These are phyloP conservation scores for Rhabdomys pumilio DNA, from an alignment of 2,797 vertebrate genomes.

Conservation along the genomic window DNA sequence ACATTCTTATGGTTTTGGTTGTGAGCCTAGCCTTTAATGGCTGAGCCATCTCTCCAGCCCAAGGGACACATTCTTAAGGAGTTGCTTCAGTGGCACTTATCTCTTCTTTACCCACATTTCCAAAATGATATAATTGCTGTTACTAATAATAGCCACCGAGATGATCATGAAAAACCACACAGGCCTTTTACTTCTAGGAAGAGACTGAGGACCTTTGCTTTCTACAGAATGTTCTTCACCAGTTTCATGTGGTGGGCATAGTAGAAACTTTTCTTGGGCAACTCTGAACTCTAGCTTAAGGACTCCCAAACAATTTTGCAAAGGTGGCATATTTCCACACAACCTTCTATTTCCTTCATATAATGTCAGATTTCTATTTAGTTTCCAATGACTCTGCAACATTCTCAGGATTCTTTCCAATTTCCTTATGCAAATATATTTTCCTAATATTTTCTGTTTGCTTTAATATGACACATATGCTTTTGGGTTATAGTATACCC, in stretches of 20 bases:
- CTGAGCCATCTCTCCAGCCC: no score
- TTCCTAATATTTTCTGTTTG: conserved; percentile 4
- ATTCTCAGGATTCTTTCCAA: background rate
- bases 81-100: background rate
- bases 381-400: background rate
- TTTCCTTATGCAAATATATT: conserved; percentile 5
- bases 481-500: background rate
- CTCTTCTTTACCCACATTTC: background rate
- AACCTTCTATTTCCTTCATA: background rate
- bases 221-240: background rate
- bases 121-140: background rate
- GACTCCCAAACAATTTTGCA: background rate
- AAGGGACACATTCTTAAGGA: conserved; percentile 14
- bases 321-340: background rate
- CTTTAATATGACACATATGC: background rate
- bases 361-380: background rate
- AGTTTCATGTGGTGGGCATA: background rate
- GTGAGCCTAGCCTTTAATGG: no score
- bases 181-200: background rate
- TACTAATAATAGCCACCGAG: background rate
- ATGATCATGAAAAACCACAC: background rate
- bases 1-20: background rate
- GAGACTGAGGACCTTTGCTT: background rate
- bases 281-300: background rate
- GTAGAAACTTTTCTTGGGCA: background rate